Base-by-base conservation (phyloP, 2,113 vertebrate genomes). In the Madoqua kirkii region DNA sequence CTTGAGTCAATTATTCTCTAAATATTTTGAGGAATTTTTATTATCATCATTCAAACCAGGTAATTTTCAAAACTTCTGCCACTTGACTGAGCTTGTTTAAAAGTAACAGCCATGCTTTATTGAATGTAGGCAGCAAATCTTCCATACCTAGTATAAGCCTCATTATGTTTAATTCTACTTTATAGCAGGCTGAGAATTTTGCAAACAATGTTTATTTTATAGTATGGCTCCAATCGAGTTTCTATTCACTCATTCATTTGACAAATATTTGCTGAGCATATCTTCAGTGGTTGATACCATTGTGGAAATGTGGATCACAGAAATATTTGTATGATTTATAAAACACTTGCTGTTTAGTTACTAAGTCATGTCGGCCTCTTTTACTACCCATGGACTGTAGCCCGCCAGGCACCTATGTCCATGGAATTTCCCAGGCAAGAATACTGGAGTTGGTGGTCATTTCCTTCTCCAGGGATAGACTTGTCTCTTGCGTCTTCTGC, bases 121-220 rank as follows among this genome's bases (percentile, higher is more conserved):
- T 40, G 2, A 95, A 84, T 82, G 50, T 43, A 40, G 31, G 33
- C 50, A 93, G 52, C 78, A 95, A 95, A 57, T 50, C 27, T 95
- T 84, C 23, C 33, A 87, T 43, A 87, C 29, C 15, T 52, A 59
- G 36, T 17, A 36, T 71, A 78, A 74, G 48, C n/a, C 84, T 95
- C 43, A 52, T 79, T 31, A 87, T 55, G 43, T 64, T 86, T 93
- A 89, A 83, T 14, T 86, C 45, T 93, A 91, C 55, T 89, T 96
- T 93, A 79, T 60, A 90, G 11, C 19, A 95, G 14, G 15, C 25
- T 87, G 93, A 60, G 7, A 21, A 40, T 55, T 96, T 96, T 92
- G 59, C 95, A 96, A 97, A 95, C 21, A 71, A 1, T 81, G 79
- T 43, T 96, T 82, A 89, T 96, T 96, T 96, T 64, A 71, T 64